Percentiles rank a stretch among this genome's conserved stretches.
phyloP scores from a whole-genome alignment of 2,888 invertebrate species.

The Yponomeuta plumbellus region DNA sequence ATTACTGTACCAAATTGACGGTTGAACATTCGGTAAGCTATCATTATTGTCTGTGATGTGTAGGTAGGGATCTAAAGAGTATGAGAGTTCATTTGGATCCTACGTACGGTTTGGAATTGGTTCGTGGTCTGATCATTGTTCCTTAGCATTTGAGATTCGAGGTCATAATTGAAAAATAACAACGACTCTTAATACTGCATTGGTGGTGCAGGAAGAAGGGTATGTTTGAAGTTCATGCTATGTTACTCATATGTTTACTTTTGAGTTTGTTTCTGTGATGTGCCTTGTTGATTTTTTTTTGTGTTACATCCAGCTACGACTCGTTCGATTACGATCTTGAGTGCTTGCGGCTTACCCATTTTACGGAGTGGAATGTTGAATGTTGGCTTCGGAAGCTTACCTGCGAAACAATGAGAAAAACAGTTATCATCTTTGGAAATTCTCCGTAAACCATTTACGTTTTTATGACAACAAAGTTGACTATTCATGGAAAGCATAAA shows the following conservation, averaged over 20 bases:
- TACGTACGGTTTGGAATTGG: neutral
- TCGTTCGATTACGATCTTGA: too few species aligned
- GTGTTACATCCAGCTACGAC: too few species aligned
- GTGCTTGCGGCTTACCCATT: too few species aligned
- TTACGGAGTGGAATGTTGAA: too few species aligned
- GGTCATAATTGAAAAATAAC: too few species aligned
- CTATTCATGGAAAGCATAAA: neutral
- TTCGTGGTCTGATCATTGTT: neutral
- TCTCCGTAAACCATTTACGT: neutral
- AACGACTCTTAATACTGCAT: too few species aligned
- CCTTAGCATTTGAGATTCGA: too few species aligned
- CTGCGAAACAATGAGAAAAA: neutral
- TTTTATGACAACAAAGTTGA: neutral
- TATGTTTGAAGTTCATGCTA: too few species aligned
- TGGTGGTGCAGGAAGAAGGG: too few species aligned
- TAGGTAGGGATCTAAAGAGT: neutral
- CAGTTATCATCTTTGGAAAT: neutral
- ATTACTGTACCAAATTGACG: conserved; percentile 4
- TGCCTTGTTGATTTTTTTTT: too few species aligned
- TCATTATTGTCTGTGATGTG: neutral
- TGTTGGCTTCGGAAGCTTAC: neutral
- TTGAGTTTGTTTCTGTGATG: too few species aligned
- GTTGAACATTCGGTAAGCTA: neutral
- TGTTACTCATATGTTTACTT: too few species aligned
- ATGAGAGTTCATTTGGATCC: neutral